These are phyloP conservation scores for Danio kyathit DNA, from an alignment of 2,797 vertebrate genomes.

Conservation along the genomic window DNA sequence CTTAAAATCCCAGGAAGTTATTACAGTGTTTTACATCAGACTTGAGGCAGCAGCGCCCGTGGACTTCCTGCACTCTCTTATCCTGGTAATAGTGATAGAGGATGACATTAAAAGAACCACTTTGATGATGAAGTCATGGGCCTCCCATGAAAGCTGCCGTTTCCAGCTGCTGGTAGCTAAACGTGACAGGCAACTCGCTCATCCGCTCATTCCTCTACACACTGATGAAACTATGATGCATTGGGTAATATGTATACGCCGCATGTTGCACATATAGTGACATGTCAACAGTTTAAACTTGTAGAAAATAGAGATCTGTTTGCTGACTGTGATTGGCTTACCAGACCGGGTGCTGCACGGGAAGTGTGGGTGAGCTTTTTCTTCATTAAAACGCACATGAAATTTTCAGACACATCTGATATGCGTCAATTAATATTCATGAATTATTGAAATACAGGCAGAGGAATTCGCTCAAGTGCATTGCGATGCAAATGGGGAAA, in stretches of 20 bases:
- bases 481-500: slow-evolving; percentile 47
- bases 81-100: slow-evolving; percentile 62
- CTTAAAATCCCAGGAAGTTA: slow-evolving; percentile 5
- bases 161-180: slow-evolving; percentile 20
- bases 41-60: slow-evolving; percentile 62
- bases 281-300: slow-evolving; percentile 20
- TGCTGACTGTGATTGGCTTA: slow-evolving; percentile 13
- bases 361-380: background rate
- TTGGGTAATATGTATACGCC: background rate
- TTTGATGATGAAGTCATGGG: slow-evolving; percentile 45
- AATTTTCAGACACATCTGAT: slow-evolving; percentile 47
- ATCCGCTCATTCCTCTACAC: background rate
- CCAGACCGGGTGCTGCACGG: background rate
- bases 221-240: slow-evolving; percentile 27
- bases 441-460: slow-evolving; percentile 55
- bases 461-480: slow-evolving; percentile 37
- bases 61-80: slow-evolving; percentile 71
- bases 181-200: slow-evolving; percentile 9
- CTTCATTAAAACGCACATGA: slow-evolving; percentile 39
- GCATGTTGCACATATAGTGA: background rate
- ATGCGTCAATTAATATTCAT: slow-evolving; percentile 59
- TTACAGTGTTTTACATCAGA: slow-evolving; percentile 51
- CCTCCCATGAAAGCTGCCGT: slow-evolving; percentile 29
- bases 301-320: slow-evolving; percentile 20
- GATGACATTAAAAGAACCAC: slow-evolving; percentile 71